Evolutionary conservation across 2,888 invertebrate species (phyloP).

Genomic region (Megamerina dolium): DNA sequence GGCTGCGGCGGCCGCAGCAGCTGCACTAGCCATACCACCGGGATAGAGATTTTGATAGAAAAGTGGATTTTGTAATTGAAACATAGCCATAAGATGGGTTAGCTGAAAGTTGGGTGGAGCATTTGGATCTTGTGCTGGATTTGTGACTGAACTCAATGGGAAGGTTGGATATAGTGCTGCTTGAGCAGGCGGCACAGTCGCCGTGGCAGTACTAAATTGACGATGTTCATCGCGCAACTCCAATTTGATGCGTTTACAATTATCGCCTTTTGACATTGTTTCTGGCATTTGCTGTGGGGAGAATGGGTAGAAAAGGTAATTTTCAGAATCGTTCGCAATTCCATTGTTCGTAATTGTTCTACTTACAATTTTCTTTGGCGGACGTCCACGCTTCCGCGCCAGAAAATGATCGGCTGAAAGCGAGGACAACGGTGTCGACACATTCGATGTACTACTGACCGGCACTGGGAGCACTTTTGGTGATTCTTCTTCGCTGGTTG

Average conservation of each 20-base stretch:
- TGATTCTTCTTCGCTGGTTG: constrained; percentile 35
- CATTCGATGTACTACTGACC: background rate
- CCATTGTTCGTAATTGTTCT: too few species aligned
- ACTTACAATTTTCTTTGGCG: constrained; percentile 46
- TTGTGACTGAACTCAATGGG: background rate
- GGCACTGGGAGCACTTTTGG: constrained; percentile 22
- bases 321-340: too few species aligned
- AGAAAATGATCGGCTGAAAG: constrained; percentile 43
- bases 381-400: constrained; percentile 43
- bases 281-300: constrained; percentile 2
- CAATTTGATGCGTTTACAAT: constrained; percentile 34
- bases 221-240: constrained; percentile 22
- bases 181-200: background rate
- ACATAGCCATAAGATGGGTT: constrained; percentile 44
- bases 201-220: background rate
- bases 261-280: constrained; percentile 14
- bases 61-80: constrained; percentile 44
- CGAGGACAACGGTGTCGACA: constrained; percentile 43
- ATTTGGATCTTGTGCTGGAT: constrained; percentile 25
- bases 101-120: constrained; percentile 40
- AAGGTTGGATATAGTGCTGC: background rate
- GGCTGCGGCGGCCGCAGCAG: constrained; percentile 17
- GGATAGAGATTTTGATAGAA: constrained; percentile 48
- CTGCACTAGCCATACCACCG: constrained; percentile 26
- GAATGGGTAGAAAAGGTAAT: too few species aligned